Base-by-base conservation (phyloP, 2,888 invertebrate genomes). In the Lepas anatifera region DNA sequence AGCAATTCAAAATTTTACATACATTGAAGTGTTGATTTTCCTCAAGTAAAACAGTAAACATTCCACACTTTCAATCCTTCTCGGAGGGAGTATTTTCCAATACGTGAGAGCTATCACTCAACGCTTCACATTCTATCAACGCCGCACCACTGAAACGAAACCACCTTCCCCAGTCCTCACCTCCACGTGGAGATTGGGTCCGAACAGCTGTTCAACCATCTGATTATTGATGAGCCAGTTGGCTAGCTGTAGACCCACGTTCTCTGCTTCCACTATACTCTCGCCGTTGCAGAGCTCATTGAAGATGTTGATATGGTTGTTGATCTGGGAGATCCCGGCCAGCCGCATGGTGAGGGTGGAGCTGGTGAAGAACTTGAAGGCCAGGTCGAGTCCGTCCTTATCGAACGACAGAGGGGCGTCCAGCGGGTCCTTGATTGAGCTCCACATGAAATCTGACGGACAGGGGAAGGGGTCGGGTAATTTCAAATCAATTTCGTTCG, bases 171-270 rank as follows among this genome's bases (percentile, higher is more conserved):
- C n/a, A n/a, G n/a, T n/a, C n/a, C 71, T 76, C 78, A 90, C 90
- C 86, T 96, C 96, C 52, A 95, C 95, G 81, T 96, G 96, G 75
- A 95, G 84, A 83, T 96, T 96, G 41, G 96, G 96, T n/a, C 96
- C 95, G 82, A 95, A 96, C 71, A 96, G 87, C 79, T 95, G 94
- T 76, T 93, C 89, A 75, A 95, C 90, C 73, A 96, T 93, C 78
- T 90, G 92, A 79, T 93, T 90, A 74, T 86, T 87, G 0, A 92
- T 88, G 29, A 96, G 82, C 95, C 95, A 96, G 74, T 89, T 86
- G 0, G 92, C 92, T 75, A 96, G 84, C 75, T 87, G 88, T 74
- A 90, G 88, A 0, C 92, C 92, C 43, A 91, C 88, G 39, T 89
- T 83, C 77, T 95, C 94, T 0, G 90, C 90, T 77, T 94, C 92